Conservation (phyloP, 2,888 invertebrate genomes). For the Odontocolon sp. region DNA sequence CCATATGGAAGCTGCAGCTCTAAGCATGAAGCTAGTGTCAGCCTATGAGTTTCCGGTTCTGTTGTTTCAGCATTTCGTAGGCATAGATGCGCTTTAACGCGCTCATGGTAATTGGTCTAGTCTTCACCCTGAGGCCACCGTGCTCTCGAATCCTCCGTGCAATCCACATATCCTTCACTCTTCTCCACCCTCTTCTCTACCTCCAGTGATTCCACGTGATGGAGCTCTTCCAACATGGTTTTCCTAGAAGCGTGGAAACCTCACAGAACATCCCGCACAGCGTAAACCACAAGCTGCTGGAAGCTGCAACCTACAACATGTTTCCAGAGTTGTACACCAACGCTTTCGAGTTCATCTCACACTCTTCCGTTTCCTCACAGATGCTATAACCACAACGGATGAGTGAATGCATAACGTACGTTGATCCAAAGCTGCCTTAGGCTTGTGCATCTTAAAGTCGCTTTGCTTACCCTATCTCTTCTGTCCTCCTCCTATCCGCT, state of each 20-base stretch:
- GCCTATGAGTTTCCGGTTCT: too few relatives aligned
- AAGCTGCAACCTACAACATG: neutral
- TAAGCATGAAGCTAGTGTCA: neutral
- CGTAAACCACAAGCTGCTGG: neutral
- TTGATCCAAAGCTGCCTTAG: slow-evolving; percentile 19
- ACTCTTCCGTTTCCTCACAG: neutral
- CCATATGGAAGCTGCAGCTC: neutral
- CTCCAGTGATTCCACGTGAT: neutral
- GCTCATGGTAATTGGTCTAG: slow-evolving; percentile 19
- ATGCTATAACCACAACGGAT: neutral
- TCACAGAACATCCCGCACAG: neutral
- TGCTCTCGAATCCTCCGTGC: neutral
- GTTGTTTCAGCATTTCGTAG: too few relatives aligned
- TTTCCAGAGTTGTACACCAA: neutral
- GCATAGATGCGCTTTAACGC: neutral
- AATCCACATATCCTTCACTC: neutral
- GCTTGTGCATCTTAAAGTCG: slow-evolving; percentile 17
- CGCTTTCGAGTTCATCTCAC: neutral
- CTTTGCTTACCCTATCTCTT: neutral
- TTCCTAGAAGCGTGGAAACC: neutral
- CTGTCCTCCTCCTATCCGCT: neutral
- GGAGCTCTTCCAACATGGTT: neutral
- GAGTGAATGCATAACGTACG: neutral
- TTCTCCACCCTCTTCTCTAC: neutral
- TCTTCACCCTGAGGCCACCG: neutral